Percentiles rank a stretch among this genome's conserved stretches.
phyloP scores from a whole-genome alignment of 2,797 vertebrate species.

The Eurystomus glaucurus region DNA sequence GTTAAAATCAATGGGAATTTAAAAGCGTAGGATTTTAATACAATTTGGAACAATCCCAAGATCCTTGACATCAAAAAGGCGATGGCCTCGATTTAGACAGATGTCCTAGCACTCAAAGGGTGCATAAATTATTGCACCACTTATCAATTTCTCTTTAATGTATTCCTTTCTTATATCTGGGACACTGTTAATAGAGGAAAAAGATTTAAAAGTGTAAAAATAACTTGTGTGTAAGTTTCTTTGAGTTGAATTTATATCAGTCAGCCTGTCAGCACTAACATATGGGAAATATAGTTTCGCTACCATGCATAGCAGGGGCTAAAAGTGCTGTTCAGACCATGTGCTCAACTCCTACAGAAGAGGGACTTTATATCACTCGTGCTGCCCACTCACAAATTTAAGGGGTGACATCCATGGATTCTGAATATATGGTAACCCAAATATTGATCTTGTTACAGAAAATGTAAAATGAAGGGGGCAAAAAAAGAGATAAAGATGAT shows the following conservation, averaged over 20 bases:
- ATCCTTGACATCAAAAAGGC: conserved; percentile 70
- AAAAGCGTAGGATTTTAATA: conserved; percentile 71
- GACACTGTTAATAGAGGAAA: conserved; percentile 61
- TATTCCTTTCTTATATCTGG: conserved; percentile 70
- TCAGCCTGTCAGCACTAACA: conserved; percentile 79
- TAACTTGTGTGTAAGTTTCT: conserved; percentile 78
- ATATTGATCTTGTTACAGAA: conserved; percentile 52
- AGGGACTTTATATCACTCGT: conserved; percentile 64
- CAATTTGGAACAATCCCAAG: conserved; percentile 71
- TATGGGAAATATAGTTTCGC: conserved; percentile 75
- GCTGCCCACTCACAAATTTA: conserved; percentile 66
- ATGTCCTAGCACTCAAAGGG: conserved; percentile 68
- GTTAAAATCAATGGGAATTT: conserved; percentile 64
- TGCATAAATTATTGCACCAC: conserved; percentile 78
- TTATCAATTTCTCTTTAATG: conserved; percentile 76
- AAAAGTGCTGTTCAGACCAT: conserved; percentile 76
- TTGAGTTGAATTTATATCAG: conserved; percentile 76
- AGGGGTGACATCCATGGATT: conserved; percentile 64
- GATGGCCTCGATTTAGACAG: conserved; percentile 63
- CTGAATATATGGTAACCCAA: conserved; percentile 60
- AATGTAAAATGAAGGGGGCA: conserved; percentile 21
- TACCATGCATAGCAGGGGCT: conserved; percentile 71
- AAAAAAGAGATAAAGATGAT: conserved; percentile 33
- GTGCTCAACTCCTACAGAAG: conserved; percentile 76
- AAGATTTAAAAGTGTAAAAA: conserved; percentile 71